Evolutionary conservation across 1,140 invertebrate species (phyloP).

Genomic region (Oryctes rhinoceros): DNA sequence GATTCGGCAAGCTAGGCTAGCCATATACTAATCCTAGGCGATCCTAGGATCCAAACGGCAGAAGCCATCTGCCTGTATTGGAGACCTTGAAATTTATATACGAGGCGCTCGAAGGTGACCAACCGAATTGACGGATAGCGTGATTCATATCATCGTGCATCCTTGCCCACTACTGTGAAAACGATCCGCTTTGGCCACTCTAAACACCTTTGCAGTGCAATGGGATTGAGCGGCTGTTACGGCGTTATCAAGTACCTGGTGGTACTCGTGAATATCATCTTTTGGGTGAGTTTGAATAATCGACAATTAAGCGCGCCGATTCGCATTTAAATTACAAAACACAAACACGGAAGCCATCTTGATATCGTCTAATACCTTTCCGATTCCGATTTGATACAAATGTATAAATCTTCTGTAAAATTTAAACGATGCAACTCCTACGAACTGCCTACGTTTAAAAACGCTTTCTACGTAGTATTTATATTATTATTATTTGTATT

Average conservation of each 20-base stretch:
- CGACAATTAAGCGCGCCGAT: background rate
- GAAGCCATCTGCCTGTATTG: too few species aligned
- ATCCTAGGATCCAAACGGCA: too few species aligned
- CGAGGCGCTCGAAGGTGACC: background rate
- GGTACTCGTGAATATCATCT: slow-evolving; percentile 74
- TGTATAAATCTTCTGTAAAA: background rate
- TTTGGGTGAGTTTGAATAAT: slow-evolving; percentile 69
- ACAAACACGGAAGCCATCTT: background rate
- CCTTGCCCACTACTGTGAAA: background rate
- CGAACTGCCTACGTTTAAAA: too few species aligned
- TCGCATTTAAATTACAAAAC: background rate
- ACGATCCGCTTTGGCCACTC: background rate
- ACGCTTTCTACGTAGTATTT: too few species aligned
- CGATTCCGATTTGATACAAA: background rate
- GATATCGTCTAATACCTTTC: background rate
- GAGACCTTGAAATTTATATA: background rate
- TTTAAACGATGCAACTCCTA: too few species aligned
- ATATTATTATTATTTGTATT: too few species aligned
- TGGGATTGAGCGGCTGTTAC: slow-evolving; percentile 75
- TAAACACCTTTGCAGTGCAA: slow-evolving; percentile 52
- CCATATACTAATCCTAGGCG: too few species aligned
- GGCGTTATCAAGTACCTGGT: slow-evolving; percentile 74
- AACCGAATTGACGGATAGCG: background rate
- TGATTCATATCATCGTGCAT: slow-evolving; percentile 2
- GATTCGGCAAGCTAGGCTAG: too few species aligned